Evolutionary conservation across 2,113 vertebrate genomes (phyloP), one percentile per base, ranked within the genome.

Genomic region (Chinchilla lanigera): DNA sequence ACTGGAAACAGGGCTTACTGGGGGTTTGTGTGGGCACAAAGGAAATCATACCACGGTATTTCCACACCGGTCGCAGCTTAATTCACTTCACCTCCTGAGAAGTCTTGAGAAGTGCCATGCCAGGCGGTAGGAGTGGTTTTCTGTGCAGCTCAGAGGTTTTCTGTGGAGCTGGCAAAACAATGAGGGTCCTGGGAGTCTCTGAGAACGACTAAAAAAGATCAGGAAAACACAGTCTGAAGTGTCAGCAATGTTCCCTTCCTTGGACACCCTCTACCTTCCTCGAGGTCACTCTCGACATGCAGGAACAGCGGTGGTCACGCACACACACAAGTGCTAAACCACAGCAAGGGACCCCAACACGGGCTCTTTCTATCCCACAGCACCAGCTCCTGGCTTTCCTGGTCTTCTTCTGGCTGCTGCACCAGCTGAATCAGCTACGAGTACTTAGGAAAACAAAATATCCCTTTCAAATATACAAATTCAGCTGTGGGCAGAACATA

Each of bases 41-140:
- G 52, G 61, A 69, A 85, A 84, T 93, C 61, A 41, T 81, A 41
- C 33, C 77, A 41, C 63, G 56, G 10, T 12, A 52, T 17, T 3
- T 58, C 30, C 47, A 54, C 41, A 20, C 56, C 44, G 19, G 61
- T 2, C 61, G 75, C 19, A 83, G 14, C 58, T 38, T 82, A 56
- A 91, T 86, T 89, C 67, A 82, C 20, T 93, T 67, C 60, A 22
- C 52, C 58, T 84, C 78, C 83, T 41, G 35, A 17, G 44, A 88
- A 65, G 54, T 22, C 17, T 67, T 30, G 65, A 14, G 44, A n/a
- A 5, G 73, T 44, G 20, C 17, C 13, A 82, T 20, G 17, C 9
- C 38, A 71, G 28, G 73, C 60, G 44, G 83, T 44, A 73, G 44
- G 73, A 67, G 20, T 5, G 10, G n/a, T 35, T 16, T 77, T 60